Base-by-base conservation (phyloP, 2,797 vertebrate genomes). In the Rhabdomys pumilio region DNA sequence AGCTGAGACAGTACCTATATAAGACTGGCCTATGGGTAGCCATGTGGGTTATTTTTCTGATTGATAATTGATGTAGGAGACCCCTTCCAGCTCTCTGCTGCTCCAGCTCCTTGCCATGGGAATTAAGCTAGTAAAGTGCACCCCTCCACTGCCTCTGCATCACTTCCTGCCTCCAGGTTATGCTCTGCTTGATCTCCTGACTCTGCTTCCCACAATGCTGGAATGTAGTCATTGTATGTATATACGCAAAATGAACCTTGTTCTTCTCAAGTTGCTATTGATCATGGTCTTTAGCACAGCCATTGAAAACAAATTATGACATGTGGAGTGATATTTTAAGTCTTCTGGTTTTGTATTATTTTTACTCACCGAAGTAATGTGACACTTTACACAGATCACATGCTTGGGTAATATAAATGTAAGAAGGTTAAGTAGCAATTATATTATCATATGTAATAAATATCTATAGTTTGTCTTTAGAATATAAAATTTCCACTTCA, bases 381-480 rank as follows among this genome's bases (percentile, higher is more conserved):
- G 19, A 75, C 10, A 80, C 53, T 81, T 80, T 69, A 83, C 93
- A 17, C 38, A 4, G 53, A 83, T 77, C n/a, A 63, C n/a, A 14
- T 61, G 0, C 1, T 15, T 65, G 2, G 47, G 9, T 77, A 81
- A 59, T 34, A 73, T 24, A 80, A 93, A 92, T 85, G 47, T 50
- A 38, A 50, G 10, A 82, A 41, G 10, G 75, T 76, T 91, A 24
- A 89, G 44, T 95, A 77, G 17, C 38, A 61, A 80, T 89, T 81
- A 69, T 82, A 73, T 72, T 12, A 76, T 17, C 26, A 69, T 53
- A 61, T 73, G 6, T 93, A 90, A 80, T 3, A 26, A 6, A 47
- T 94, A 53, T 44, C 57, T 47, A 94, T 7, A 44, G 50, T 88
- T 95, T 93, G 4, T 92, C 57, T 92, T 94, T 87, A 20, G 75